Evolutionary conservation across 2,888 invertebrate species (phyloP), one percentile per base, ranked within the genome.

Genomic region (Orthosia gracilis): DNA sequence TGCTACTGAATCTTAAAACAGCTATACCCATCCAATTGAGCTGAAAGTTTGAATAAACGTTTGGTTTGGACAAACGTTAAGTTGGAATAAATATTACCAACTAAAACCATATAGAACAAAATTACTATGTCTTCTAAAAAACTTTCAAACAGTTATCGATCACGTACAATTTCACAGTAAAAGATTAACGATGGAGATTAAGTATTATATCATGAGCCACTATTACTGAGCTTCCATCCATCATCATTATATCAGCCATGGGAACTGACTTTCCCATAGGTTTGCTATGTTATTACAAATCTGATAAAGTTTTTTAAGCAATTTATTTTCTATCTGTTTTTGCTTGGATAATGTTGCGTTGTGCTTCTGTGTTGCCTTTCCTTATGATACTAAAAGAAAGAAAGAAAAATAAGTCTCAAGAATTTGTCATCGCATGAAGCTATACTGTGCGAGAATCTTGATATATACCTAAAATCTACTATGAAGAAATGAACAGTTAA

Each of bases 191-290:
- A 74, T 74, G 67, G 47, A 85, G 74, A 78, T 64, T 50, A 73
- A 67, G 63, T 85, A 85, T 88, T 84, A 80, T 82, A 84, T 88
- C 87, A 86, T 74, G 72, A 73, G 50, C 71, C 65, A 40, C 69
- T 75, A 72, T 80, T 82, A 86, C 65, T 68, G 66, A 77, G 69
- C 84, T 70, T 40, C 69, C 68, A 88, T 84, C 85, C 62, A 80
- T 85, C 80, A 84, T 82, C 84, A 85, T 88, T 88, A 80, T 50
- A 75, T 65, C 59, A 50, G 57, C 73, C 73, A 77, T 83, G 85
- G 77, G 85, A 86, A 86, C 75, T 69, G 23, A 84, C 83, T 86
- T 88, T 86, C 88, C 77, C 78, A 49, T 77, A 57, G 26, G 31
- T 59, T 76, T 78, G 67, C 61, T 58, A 64, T 73, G 57, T 73